These are phyloP conservation scores for Caenorhabditis sinica DNA, from an alignment of 2,888 invertebrate species.

Conservation along the genomic window DNA sequence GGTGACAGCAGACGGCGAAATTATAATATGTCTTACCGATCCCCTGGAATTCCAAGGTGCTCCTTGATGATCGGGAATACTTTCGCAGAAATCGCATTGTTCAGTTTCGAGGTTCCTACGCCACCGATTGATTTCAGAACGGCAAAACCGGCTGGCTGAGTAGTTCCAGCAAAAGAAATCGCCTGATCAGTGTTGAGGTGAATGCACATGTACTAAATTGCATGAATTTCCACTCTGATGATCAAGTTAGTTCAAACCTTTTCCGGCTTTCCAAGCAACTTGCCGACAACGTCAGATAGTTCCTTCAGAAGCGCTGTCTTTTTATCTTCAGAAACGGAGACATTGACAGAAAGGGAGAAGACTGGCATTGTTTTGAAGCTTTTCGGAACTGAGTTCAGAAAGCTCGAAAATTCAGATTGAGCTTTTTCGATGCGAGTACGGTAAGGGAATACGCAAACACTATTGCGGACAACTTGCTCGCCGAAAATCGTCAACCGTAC, in stretches of 20 bases:
- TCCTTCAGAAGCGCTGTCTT: slow-evolving; percentile 64
- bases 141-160: slow-evolving; percentile 70
- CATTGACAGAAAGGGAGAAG: slow-evolving; percentile 64
- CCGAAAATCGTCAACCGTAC: slow-evolving; percentile 49
- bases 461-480: slow-evolving; percentile 30
- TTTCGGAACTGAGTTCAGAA: neutral
- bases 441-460: slow-evolving; percentile 59
- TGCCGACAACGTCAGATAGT: slow-evolving; percentile 69
- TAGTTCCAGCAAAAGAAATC: slow-evolving; percentile 71
- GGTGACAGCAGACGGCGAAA: too few relatives aligned
- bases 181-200: slow-evolving; percentile 68
- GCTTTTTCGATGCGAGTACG: slow-evolving; percentile 30
- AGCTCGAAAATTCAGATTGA: neutral
- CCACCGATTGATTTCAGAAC: slow-evolving; percentile 74
- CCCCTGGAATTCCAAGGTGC: slow-evolving; percentile 70
- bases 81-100: slow-evolving; percentile 64
- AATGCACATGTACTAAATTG: slow-evolving; percentile 74
- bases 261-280: slow-evolving; percentile 75
- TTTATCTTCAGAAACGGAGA: slow-evolving; percentile 58
- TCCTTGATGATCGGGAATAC: slow-evolving; percentile 72
- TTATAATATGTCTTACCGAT: slow-evolving; percentile 58
- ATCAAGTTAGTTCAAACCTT: slow-evolving; percentile 48
- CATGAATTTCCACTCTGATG: too few relatives aligned
- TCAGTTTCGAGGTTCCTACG: slow-evolving; percentile 62
- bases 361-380: slow-evolving; percentile 64